phyloP scores from a whole-genome alignment of 2,888 invertebrate genomes.

The Neria commutata region DNA sequence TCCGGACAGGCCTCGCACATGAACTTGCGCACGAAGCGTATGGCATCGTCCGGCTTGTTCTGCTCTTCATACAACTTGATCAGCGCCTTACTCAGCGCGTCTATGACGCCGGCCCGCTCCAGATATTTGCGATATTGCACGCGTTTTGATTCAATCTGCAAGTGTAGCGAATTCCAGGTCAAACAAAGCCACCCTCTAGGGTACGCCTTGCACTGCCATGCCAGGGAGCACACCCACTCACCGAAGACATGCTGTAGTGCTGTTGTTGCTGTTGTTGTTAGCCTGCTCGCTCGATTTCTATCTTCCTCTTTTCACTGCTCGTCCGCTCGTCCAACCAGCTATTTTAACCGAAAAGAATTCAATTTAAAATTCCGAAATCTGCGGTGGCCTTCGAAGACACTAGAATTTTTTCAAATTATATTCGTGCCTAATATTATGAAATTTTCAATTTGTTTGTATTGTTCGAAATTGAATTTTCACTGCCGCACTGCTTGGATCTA shows the following conservation, averaged over 20 bases:
- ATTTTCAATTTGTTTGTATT: conserved; percentile 1
- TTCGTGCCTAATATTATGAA: conserved; percentile 20
- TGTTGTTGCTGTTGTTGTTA: too few relatives aligned
- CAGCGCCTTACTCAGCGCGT: conserved; percentile 58
- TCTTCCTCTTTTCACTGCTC: too few relatives aligned
- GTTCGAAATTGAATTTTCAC: conserved; percentile 1
- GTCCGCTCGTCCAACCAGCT: too few relatives aligned
- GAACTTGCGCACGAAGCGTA: conserved; percentile 58
- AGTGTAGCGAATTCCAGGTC: background rate
- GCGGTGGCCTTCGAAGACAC: background rate
- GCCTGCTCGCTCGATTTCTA: too few relatives aligned
- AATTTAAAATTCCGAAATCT: background rate
- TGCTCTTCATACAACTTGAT: conserved; percentile 61
- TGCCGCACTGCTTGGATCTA: conserved; percentile 28
- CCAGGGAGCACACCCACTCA: conserved; percentile 39
- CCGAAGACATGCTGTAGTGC: conserved; percentile 57
- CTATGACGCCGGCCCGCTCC: conserved; percentile 60
- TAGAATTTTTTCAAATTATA: conserved; percentile 16
- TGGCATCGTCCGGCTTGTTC: conserved; percentile 61
- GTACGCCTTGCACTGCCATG: background rate
- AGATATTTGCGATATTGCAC: conserved; percentile 61
- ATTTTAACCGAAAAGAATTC: background rate
- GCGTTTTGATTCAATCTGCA: conserved; percentile 60
- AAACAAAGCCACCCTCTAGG: background rate
- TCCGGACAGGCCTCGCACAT: conserved; percentile 60